Conservation (phyloP, 2,888 invertebrate genomes). For the Ptilodon capucinus region DNA sequence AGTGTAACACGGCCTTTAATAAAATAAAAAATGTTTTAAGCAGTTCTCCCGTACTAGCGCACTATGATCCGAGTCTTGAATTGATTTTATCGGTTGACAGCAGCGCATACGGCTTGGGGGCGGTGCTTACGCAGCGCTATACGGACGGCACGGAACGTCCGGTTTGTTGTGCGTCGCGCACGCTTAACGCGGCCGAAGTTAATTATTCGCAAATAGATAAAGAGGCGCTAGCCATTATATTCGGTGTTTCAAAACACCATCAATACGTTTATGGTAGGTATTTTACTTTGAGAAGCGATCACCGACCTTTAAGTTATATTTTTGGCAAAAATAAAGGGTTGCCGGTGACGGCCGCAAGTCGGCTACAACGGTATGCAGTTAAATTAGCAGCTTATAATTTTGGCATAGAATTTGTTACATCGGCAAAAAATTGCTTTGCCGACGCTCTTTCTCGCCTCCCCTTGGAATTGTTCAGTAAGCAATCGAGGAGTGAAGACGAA, state of each 20-base stretch:
- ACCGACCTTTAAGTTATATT: background rate
- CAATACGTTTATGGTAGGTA: constrained; percentile 19
- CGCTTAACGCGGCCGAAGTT: background rate
- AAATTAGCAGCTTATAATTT: constrained; percentile 2
- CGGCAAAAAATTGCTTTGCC: background rate
- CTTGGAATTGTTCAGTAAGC: background rate
- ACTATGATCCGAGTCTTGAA: constrained; percentile 4
- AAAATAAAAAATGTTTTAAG: constrained; percentile 9
- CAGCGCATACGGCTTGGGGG: constrained; percentile 28
- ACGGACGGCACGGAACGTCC: constrained; percentile 16
- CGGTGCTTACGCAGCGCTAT: constrained; percentile 20
- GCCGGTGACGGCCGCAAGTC: constrained; percentile 2
- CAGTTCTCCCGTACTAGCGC: background rate
- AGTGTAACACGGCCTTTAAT: constrained; percentile 13
- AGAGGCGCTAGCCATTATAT: constrained; percentile 27
- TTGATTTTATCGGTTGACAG: constrained; percentile 29
- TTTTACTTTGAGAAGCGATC: background rate
- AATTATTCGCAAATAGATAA: constrained; percentile 11
- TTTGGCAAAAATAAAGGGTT: constrained; percentile 2
- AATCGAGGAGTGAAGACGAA: background rate
- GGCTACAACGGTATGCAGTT: constrained; percentile 2
- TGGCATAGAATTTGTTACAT: background rate
- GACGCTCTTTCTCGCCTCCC: constrained; percentile 4
- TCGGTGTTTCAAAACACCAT: constrained; percentile 19
- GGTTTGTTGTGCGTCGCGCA: constrained; percentile 1